phyloP scores from a whole-genome alignment of 2,113 vertebrate genomes.

The Melanerpes formicivorus region DNA sequence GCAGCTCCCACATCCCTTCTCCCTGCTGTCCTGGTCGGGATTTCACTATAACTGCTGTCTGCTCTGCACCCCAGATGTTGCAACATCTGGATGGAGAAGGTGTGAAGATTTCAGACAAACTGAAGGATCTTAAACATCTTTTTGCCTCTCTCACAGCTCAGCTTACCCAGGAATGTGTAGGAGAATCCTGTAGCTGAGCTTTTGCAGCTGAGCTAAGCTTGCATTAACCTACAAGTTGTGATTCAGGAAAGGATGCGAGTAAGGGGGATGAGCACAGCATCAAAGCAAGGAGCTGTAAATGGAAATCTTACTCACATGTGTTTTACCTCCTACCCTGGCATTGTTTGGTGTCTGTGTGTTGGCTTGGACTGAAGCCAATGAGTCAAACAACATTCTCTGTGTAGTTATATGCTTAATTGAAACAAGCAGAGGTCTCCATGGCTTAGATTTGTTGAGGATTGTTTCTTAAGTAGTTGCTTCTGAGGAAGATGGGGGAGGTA shows the following conservation, averaged over 20 bases:
- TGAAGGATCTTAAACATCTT: not conserved
- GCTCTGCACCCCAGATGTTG: not conserved
- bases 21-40: not conserved
- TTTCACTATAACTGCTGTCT: not conserved
- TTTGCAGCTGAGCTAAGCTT: not conserved
- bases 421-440: not conserved
- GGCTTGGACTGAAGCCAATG: slow-evolving; percentile 6
- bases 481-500: not conserved
- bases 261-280: not conserved
- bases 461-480: not conserved
- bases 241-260: not conserved
- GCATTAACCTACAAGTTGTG: not conserved
- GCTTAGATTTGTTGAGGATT: not conserved
- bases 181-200: not conserved
- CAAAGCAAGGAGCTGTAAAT: not conserved
- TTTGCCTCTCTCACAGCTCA: not conserved
- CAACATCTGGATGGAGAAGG: not conserved
- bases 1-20: accelerated
- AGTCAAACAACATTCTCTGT: not conserved
- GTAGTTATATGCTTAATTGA: slow-evolving; percentile 25
- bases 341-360: not conserved
- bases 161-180: not conserved
- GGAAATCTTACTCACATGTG: not conserved
- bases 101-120: not conserved
- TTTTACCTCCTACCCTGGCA: slow-evolving; percentile 7